Evolutionary conservation across 2,113 vertebrate species (phyloP).

Genomic region (Micronycteris hirsuta): DNA sequence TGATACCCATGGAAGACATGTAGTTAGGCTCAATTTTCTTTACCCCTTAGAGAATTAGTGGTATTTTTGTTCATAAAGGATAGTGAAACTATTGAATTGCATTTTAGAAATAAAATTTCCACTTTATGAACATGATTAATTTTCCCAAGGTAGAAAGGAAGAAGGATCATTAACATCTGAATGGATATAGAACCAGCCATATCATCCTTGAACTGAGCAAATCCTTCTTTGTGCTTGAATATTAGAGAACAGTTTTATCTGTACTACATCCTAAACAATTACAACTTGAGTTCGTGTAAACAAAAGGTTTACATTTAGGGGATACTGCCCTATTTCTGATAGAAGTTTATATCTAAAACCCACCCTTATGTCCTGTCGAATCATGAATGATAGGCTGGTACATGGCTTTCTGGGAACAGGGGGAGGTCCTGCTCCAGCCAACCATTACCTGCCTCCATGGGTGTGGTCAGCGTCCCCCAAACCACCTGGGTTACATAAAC

Average conservation of each 20-base stretch:
- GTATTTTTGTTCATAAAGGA: conserved; percentile 8
- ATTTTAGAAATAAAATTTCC: conserved; percentile 23
- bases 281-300: background rate
- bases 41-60: background rate
- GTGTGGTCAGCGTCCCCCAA: background rate
- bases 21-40: background rate
- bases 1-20: background rate
- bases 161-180: background rate
- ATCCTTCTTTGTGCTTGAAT: background rate
- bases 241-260: background rate
- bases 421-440: background rate
- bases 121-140: background rate
- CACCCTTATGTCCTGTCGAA: background rate
- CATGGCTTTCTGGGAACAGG: background rate
- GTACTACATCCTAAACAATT: background rate
- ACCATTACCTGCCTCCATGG: background rate
- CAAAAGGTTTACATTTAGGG: background rate
- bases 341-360: background rate
- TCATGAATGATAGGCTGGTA: too few relatives aligned
- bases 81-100: background rate
- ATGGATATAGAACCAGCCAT: background rate
- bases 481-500: background rate
- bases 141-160: conserved; percentile 5
- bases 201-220: background rate
- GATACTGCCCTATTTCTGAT: background rate